These are phyloP conservation scores for Vespertilio murinus DNA, from an alignment of 2,797 vertebrate species.

Conservation along the genomic window DNA sequence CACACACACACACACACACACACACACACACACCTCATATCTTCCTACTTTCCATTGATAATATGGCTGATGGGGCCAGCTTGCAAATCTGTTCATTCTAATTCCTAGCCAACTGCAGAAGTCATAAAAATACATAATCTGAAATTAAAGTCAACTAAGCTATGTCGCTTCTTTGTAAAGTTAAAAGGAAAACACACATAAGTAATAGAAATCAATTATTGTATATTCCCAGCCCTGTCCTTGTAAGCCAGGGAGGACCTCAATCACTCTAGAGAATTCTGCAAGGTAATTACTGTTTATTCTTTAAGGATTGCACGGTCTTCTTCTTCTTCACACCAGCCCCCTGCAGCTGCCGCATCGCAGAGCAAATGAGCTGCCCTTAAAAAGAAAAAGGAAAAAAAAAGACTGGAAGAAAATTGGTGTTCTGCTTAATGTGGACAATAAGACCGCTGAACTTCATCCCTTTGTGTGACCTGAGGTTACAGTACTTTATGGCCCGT, in stretches of 20 bases:
- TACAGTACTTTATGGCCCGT: conserved; percentile 28
- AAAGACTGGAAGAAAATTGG: conserved; percentile 50
- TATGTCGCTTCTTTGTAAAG: conserved; percentile 64
- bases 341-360: background rate
- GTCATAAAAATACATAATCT: conserved; percentile 71
- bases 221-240: conserved; percentile 76
- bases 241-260: conserved; percentile 80
- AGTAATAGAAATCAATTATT: conserved; percentile 81
- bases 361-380: conserved; percentile 25
- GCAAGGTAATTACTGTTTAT: conserved; percentile 84
- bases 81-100: conserved; percentile 15
- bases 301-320: conserved; percentile 77
- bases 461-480: conserved; percentile 65
- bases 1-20: too few species aligned
- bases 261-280: conserved; percentile 83
- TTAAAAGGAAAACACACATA: conserved; percentile 74
- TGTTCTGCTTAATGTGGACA: conserved; percentile 60
- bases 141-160: conserved; percentile 75
- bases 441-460: conserved; percentile 46
- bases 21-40: background rate
- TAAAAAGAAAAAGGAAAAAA: conserved; percentile 37
- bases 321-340: conserved; percentile 30
- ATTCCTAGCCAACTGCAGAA: conserved; percentile 62
- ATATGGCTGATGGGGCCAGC: background rate
- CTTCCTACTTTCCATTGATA: background rate